Conservation (phyloP, 2,113 vertebrate genomes). For the Hydrochoerus hydrochaeris region DNA sequence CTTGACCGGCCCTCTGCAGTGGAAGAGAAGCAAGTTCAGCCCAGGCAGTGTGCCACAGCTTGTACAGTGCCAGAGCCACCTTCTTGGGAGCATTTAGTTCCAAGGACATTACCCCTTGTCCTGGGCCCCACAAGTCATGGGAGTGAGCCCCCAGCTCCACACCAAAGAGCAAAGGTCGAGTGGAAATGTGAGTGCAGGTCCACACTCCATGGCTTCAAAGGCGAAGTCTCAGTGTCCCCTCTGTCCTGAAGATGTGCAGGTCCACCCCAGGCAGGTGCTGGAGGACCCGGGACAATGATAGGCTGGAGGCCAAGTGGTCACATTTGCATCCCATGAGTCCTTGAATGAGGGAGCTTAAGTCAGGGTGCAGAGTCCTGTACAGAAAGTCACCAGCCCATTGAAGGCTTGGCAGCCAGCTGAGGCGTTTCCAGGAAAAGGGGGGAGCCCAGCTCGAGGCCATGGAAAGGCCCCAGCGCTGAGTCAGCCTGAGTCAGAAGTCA, state of each 20-base stretch:
- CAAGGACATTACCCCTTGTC: background rate
- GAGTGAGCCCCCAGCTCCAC: background rate
- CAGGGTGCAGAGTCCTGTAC: background rate
- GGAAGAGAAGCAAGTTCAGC: background rate
- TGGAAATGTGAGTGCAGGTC: background rate
- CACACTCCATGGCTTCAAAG: background rate
- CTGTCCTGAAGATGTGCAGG: background rate
- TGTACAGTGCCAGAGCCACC: background rate
- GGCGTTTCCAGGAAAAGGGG: conserved; percentile 82
- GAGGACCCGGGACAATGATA: background rate
- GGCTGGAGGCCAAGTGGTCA: background rate
- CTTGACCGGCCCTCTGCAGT: background rate
- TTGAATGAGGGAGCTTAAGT: background rate
- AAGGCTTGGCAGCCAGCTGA: background rate
- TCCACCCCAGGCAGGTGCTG: rapidly evolving
- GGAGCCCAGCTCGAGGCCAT: conserved; percentile 83
- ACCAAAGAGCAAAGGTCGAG: background rate
- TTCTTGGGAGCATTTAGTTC: no score
- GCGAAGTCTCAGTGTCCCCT: rapidly evolving
- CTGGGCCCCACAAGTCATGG: rapidly evolving
- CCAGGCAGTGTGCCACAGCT: background rate
- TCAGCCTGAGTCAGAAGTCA: conserved; percentile 86
- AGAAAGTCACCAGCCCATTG: rapidly evolving
- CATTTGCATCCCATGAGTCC: no score
- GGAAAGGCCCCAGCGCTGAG: conserved; percentile 84